These are phyloP conservation scores for Trichogramma pretiosum DNA, from an alignment of 1,140 invertebrate genomes.

Conservation along the genomic window DNA sequence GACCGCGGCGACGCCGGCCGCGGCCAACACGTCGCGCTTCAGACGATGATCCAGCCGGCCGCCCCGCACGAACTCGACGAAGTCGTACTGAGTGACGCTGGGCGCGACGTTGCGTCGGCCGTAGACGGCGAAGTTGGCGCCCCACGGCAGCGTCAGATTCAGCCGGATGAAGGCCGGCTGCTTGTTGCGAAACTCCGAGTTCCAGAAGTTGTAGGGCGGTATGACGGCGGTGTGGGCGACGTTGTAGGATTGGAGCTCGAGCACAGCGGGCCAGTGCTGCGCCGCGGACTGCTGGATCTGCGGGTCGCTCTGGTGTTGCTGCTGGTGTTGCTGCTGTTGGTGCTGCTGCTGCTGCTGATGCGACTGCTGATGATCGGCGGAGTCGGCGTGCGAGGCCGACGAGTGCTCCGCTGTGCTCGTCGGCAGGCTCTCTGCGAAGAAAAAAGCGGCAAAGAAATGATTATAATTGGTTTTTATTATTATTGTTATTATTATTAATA, in stretches of 20 bases:
- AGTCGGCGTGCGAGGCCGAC: conserved; percentile 42
- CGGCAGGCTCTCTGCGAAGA: conserved; percentile 53
- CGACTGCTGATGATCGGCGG: conserved; percentile 20
- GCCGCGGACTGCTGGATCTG: conserved; percentile 55
- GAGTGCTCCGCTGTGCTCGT: conserved; percentile 61
- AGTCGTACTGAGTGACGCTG: conserved; percentile 91
- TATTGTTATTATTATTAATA: background rate
- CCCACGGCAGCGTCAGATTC: conserved; percentile 82
- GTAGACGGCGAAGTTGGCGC: conserved; percentile 88
- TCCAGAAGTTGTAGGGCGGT: conserved; percentile 85
- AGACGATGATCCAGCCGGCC: conserved; percentile 68
- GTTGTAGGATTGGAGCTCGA: conserved; percentile 73
- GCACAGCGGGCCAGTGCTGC: conserved; percentile 69
- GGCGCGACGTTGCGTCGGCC: conserved; percentile 84
- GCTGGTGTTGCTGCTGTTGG: conserved; percentile 6
- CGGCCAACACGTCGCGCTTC: conserved; percentile 39
- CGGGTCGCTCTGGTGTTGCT: conserved; percentile 47
- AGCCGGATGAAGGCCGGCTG: conserved; percentile 80
- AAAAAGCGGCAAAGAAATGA: too few relatives aligned
- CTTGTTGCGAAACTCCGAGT: conserved; percentile 79
- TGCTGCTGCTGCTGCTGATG: background rate
- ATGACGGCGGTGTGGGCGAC: conserved; percentile 72
- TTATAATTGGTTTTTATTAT: too few relatives aligned
- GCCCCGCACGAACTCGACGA: conserved; percentile 83
- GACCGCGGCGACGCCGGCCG: conserved; percentile 16